Evolutionary conservation across 2,888 invertebrate genomes (phyloP), one percentile per base, ranked within the genome.

Genomic region (Thereva unica): DNA sequence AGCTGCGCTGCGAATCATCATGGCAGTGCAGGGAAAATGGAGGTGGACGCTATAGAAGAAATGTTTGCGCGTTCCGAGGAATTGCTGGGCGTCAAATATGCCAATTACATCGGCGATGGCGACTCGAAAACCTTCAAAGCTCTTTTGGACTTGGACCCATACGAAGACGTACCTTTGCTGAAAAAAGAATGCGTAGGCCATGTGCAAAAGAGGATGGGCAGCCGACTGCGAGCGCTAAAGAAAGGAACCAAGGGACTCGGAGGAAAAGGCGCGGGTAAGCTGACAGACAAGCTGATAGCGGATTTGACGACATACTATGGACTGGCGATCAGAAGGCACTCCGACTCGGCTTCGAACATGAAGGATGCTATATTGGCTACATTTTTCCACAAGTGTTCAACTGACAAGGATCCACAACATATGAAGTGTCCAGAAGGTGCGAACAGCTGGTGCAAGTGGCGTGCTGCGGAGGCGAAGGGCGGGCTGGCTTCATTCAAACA

Each of bases 351-450:
- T 47, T 64, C 73, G 47, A 68, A 74, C 7, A 75, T 75, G 73
- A 70, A 72, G 64, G 71, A 73, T 53, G 74, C 71, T 5, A 72
- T 75, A 34, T 74, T 73, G 75, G 74, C 73, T 6, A 75, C 75
- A 47, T 75, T 66, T 52, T 73, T 71, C 68, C 76, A 75, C 64
- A 70, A 75, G 44, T n/a, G n/a, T n/a, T n/a, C n/a, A n/a, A n/a
- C n/a, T 59, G 53, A n/a, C n/a, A 42, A 75, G 55, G 72, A 75
- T 54, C 74, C 75, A 12, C 72, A 75, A 65, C 75, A 77, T 68
- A 59, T 71, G 8, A 72, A 73, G 54, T 75, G 74, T 67, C 74
- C 73, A n/a, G 9, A 55, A 34, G 71, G 70, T 42, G 35, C 10
- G 5, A 64, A 71, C 9, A 68, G 64, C 1, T 73, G 71, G 70